phyloP scores from a whole-genome alignment of 2,797 vertebrate species.

The Knipowitschia caucasica region DNA sequence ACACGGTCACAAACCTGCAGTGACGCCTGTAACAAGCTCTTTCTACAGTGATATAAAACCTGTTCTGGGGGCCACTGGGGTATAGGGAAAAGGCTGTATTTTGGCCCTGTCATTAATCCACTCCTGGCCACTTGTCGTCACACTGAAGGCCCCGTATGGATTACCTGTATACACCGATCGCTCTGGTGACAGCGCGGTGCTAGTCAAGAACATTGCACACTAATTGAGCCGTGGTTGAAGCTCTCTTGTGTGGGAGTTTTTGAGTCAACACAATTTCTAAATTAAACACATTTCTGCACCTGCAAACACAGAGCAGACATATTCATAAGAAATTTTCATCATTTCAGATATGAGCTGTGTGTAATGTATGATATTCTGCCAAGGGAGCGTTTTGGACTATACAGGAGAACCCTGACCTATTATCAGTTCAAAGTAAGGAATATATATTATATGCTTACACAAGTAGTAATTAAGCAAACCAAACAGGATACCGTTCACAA shows the following conservation, averaged over 20 bases:
- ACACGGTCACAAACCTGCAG: neutral
- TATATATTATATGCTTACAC: neutral
- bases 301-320: constrained; percentile 52
- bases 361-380: constrained; percentile 25
- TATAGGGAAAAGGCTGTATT: constrained; percentile 15
- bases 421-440: constrained; percentile 9
- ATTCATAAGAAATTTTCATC: constrained; percentile 49
- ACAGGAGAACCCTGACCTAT: neutral
- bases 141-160: constrained; percentile 37
- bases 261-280: constrained; percentile 64
- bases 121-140: constrained; percentile 20
- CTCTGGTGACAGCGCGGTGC: constrained; percentile 29
- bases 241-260: constrained; percentile 56
- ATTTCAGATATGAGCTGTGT: constrained; percentile 43
- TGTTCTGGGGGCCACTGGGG: constrained; percentile 12
- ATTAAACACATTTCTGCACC: constrained; percentile 60
- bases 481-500: neutral
- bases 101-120: constrained; percentile 27
- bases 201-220: constrained; percentile 28
- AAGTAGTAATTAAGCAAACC: neutral
- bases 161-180: constrained; percentile 39
- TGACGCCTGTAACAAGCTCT: neutral
- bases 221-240: constrained; percentile 52
- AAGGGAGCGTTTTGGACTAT: constrained; percentile 8
- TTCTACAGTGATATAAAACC: constrained; percentile 19